Percentiles rank a stretch among this genome's conserved stretches.
Evolutionary conservation across 2,113 vertebrate species (phyloP).

Genomic region (Microcebus lehilahytsara): DNA sequence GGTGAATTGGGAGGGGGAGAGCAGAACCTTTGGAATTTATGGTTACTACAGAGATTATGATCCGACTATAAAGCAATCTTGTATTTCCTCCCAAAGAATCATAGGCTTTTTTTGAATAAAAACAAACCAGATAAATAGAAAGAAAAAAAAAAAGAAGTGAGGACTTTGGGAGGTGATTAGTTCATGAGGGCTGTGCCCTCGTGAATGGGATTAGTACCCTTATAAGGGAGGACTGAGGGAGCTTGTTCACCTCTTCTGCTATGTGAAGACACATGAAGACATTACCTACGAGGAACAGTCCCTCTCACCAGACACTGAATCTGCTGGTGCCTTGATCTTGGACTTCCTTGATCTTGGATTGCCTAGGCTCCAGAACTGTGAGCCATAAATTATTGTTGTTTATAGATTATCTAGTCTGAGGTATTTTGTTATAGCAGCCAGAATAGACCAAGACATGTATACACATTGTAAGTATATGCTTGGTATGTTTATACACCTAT

Average conservation of each 20-base stretch:
- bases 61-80: slow-evolving; percentile 46
- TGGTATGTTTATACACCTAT: background rate
- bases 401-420: background rate
- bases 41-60: slow-evolving; percentile 51
- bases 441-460: background rate
- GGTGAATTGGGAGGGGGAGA: background rate
- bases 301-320: background rate
- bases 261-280: background rate
- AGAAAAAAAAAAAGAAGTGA: too few species aligned
- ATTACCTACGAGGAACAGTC: background rate
- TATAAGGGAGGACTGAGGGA: background rate
- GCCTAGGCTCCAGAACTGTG: background rate
- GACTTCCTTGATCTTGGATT: background rate
- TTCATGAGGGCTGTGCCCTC: background rate
- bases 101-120: slow-evolving; percentile 39
- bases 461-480: background rate
- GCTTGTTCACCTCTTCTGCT: background rate
- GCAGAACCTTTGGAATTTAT: background rate
- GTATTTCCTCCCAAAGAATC: slow-evolving; percentile 73
- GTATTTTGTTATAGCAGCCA: background rate
- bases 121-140: slow-evolving; percentile 51
- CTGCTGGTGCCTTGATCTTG: background rate
- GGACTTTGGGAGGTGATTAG: background rate
- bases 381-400: background rate
- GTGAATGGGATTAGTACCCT: background rate